Conservation (phyloP, 2,888 invertebrate species). For the Epistrophella euchroma region DNA sequence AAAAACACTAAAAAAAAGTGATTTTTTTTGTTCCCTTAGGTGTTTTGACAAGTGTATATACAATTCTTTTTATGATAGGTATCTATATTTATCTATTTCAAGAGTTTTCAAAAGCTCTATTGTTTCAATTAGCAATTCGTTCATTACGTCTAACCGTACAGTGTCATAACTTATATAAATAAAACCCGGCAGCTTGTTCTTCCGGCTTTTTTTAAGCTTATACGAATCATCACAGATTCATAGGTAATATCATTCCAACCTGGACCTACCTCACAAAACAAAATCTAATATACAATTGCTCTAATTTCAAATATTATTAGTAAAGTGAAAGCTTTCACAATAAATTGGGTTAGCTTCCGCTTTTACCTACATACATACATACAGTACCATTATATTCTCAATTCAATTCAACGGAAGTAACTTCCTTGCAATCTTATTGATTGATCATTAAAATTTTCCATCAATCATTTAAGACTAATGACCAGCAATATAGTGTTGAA, state of each 20-base stretch:
- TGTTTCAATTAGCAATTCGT: neutral
- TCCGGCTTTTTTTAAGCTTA: neutral
- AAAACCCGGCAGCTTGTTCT: neutral
- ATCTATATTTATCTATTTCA: no score
- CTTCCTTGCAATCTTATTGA: slow-evolving; percentile 20
- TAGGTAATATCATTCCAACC: slow-evolving; percentile 1
- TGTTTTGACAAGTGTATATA: no score
- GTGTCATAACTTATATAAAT: neutral
- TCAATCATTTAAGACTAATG: slow-evolving; percentile 39
- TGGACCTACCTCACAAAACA: slow-evolving; percentile 29
- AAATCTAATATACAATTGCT: slow-evolving; percentile 9
- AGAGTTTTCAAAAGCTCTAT: neutral
- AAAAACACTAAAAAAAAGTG: no score
- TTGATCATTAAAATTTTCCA: neutral
- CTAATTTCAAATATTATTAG: slow-evolving; percentile 2
- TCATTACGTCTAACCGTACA: neutral
- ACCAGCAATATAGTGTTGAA: slow-evolving; percentile 3
- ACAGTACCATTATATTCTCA: neutral
- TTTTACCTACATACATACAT: neutral
- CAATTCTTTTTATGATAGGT: no score
- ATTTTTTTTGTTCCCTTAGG: no score
- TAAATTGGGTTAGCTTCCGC: slow-evolving; percentile 21
- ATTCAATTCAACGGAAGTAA: neutral
- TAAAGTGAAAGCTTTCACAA: slow-evolving; percentile 27
- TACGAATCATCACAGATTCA: neutral